phyloP scores from a whole-genome alignment of 2,113 vertebrate genomes.

The Peromyscus californicus region DNA sequence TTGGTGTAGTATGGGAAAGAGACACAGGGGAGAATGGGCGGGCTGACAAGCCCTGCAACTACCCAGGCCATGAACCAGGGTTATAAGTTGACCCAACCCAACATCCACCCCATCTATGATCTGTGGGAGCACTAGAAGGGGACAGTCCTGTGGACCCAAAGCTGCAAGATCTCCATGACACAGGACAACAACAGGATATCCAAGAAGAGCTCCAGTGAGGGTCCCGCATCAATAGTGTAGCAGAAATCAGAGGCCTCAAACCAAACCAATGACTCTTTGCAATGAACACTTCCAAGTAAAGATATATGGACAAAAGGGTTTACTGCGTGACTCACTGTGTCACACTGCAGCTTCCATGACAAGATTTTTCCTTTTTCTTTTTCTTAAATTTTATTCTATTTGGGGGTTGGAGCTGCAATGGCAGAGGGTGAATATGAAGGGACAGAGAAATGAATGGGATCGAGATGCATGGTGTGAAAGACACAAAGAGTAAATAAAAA shows the following conservation, averaged over 20 bases:
- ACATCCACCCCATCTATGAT: not conserved
- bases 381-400: not conserved
- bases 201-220: not conserved
- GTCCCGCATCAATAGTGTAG: not conserved
- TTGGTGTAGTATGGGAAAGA: not conserved
- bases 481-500: too few species aligned
- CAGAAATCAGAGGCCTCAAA: not conserved
- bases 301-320: not conserved
- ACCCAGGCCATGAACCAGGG: not conserved
- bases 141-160: not conserved
- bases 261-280: not conserved
- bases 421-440: not conserved
- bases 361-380: not conserved
- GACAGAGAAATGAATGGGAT: too few species aligned
- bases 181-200: not conserved
- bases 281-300: not conserved
- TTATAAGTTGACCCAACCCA: not conserved
- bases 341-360: not conserved
- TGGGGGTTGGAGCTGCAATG: not conserved
- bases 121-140: not conserved
- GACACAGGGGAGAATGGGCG: not conserved
- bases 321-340: not conserved
- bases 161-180: not conserved
- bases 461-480: too few species aligned
- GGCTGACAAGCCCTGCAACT: not conserved